A percentile compares a stretch with the other conserved stretches of the same genome.
These are phyloP conservation scores for Pachyramphus minor DNA, from an alignment of 2,113 vertebrate genomes.

Conservation along the genomic window DNA sequence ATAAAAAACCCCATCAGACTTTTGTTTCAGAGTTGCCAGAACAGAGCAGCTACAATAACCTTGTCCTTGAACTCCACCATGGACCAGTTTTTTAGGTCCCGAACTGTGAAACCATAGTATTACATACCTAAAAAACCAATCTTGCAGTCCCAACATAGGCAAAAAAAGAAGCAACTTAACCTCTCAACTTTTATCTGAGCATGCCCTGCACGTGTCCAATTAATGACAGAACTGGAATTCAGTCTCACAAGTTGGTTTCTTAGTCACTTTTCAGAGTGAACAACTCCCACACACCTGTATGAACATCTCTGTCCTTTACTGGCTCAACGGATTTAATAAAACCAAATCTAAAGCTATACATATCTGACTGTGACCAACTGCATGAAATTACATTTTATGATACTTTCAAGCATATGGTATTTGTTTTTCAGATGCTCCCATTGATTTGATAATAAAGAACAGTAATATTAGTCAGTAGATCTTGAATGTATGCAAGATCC, in stretches of 20 bases:
- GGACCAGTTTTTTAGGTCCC: neutral
- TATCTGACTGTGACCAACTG: neutral
- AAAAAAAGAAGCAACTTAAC: neutral
- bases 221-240: neutral
- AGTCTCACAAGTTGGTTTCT: neutral
- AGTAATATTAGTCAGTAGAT: neutral
- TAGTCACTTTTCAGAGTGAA: neutral
- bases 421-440: neutral
- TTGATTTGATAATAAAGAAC: neutral
- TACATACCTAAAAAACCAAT: neutral
- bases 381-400: neutral
- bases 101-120: neutral
- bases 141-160: neutral
- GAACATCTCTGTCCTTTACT: neutral
- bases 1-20: neutral
- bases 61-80: neutral
- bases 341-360: neutral
- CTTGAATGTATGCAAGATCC: neutral
- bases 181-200: neutral
- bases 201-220: neutral
- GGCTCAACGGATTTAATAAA: neutral
- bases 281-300: neutral
- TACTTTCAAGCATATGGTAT: neutral
- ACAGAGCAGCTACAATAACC: neutral
- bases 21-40: neutral